A percentile compares a stretch with the other conserved stretches of the same genome.
These are phyloP conservation scores for Tragelaphus oryx DNA, from an alignment of 2,797 vertebrate genomes.

Conservation along the genomic window DNA sequence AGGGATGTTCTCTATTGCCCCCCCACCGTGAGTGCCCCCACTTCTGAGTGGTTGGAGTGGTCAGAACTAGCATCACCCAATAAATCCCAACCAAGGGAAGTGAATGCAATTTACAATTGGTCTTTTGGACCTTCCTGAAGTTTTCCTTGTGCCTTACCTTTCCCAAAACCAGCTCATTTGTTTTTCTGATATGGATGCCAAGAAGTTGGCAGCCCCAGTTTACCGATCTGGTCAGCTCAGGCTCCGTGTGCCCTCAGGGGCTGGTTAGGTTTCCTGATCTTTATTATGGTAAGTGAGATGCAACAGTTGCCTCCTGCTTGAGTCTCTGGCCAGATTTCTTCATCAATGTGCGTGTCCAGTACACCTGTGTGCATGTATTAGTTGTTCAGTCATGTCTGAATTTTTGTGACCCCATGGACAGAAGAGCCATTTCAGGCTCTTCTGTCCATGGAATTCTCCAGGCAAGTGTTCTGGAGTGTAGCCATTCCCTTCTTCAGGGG, in stretches of 20 bases:
- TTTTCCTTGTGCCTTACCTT: neutral
- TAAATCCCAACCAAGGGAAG: neutral
- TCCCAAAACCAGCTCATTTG: neutral
- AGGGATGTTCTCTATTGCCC: neutral
- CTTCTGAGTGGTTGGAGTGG: neutral
- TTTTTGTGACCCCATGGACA: neutral
- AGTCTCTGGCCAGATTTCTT: neutral
- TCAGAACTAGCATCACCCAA: too few species aligned
- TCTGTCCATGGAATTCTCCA: neutral
- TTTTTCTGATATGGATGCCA: neutral
- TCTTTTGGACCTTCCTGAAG: neutral
- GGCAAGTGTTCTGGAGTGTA: neutral
- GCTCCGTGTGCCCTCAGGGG: neutral
- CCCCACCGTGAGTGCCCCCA: neutral
- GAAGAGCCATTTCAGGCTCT: neutral
- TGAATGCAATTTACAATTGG: neutral
- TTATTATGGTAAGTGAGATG: neutral
- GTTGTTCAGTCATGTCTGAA: neutral
- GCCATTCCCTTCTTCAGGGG: neutral
- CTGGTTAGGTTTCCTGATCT: neutral
- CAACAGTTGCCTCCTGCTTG: neutral
- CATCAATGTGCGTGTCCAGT: rapidly evolving
- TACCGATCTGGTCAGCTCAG: too few species aligned
- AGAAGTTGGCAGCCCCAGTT: too few species aligned
- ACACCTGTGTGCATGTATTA: neutral